Percentiles rank a stretch among this genome's conserved stretches.
These are phyloP conservation scores for Zaprionus kolodkinae DNA, from an alignment of 1,140 invertebrate species.

Conservation along the genomic window DNA sequence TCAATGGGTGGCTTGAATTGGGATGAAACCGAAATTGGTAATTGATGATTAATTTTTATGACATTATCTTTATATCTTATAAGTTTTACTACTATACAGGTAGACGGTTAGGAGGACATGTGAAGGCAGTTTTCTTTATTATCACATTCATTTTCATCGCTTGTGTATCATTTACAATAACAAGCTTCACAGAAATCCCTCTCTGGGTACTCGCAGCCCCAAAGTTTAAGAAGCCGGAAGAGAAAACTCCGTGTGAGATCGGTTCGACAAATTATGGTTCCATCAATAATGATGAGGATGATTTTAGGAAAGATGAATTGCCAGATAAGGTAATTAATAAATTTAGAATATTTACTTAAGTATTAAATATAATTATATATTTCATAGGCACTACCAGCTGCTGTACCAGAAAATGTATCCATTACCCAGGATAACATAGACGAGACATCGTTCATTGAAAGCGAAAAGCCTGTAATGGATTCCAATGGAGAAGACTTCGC, in stretches of 20 bases:
- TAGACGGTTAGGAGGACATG: slow-evolving; percentile 92
- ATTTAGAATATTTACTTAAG: too few species aligned
- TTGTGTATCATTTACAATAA: slow-evolving; percentile 92
- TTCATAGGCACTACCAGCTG: not conserved
- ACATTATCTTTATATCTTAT: not conserved
- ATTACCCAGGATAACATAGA: slow-evolving; percentile 20
- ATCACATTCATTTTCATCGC: slow-evolving; percentile 94
- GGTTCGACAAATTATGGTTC: slow-evolving; percentile 54
- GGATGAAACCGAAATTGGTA: slow-evolving; percentile 93
- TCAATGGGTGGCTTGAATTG: slow-evolving; percentile 96
- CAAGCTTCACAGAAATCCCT: slow-evolving; percentile 95
- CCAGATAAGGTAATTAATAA: slow-evolving; percentile 21
- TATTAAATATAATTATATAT: not conserved
- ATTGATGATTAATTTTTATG: not conserved
- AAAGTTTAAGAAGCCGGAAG: slow-evolving; percentile 24
- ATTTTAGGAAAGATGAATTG: slow-evolving; percentile 13
- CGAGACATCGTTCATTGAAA: slow-evolving; percentile 65
- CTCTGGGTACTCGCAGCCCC: slow-evolving; percentile 85
- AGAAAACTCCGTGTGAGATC: slow-evolving; percentile 38
- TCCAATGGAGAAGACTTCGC: not conserved
- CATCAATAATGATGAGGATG: slow-evolving; percentile 39
- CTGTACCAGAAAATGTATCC: not conserved
- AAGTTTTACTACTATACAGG: slow-evolving; percentile 42
- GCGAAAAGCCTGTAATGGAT: slow-evolving; percentile 10
- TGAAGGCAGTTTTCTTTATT: slow-evolving; percentile 94